phyloP scores from a whole-genome alignment of 2,888 invertebrate species.

The Ectobius pallidus region DNA sequence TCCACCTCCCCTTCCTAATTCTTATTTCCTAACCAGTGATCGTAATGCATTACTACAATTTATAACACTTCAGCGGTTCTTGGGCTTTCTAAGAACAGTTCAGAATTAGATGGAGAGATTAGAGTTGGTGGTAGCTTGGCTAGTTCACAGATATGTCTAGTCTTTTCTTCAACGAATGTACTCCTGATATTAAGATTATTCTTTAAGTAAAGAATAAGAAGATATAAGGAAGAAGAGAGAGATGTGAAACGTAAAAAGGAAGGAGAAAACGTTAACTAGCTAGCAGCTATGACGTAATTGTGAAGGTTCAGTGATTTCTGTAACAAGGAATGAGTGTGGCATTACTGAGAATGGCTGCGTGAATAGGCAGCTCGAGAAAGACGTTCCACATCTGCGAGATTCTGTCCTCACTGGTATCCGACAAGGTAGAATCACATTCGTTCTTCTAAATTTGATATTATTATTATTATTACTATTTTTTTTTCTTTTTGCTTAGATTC shows the following conservation, averaged over 20 bases:
- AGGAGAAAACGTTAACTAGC: conserved; percentile 19
- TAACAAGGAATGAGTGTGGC: conserved; percentile 1
- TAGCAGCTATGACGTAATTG: conserved; percentile 17
- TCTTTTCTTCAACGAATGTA: background rate
- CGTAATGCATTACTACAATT: background rate
- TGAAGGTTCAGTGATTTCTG: conserved; percentile 24
- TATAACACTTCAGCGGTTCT: background rate
- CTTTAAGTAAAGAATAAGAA: conserved; percentile 1
- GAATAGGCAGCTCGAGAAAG: background rate
- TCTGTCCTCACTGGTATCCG: background rate
- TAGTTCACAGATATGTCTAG: background rate
- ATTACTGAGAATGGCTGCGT: background rate
- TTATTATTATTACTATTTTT: no score
- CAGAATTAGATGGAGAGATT: background rate
- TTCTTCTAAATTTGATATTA: no score
- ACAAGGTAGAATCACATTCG: background rate
- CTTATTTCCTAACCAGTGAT: background rate
- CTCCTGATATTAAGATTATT: background rate
- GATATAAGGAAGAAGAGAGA: background rate
- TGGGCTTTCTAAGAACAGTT: background rate
- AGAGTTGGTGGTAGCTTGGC: background rate
- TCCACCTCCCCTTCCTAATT: background rate
- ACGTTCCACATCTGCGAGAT: background rate
- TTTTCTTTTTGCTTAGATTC: no score
- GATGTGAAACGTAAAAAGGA: conserved; percentile 1